phyloP scores from a whole-genome alignment of 2,797 vertebrate genomes.

The Heliangelus exortis region DNA sequence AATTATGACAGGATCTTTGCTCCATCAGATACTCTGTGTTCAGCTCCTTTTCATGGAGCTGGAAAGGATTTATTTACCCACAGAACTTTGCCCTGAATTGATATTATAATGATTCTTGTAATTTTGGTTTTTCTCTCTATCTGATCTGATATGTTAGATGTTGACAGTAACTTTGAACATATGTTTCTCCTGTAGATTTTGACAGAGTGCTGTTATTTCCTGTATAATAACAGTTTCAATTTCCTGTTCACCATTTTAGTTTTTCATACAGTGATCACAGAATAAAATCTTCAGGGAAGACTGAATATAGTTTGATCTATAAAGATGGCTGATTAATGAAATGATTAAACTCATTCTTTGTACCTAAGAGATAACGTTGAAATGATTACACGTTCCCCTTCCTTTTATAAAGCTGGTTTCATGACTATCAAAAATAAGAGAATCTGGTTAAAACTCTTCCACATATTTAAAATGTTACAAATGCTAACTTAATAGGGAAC shows the following conservation, averaged over 20 bases:
- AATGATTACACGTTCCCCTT: slow-evolving; percentile 44
- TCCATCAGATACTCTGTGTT: slow-evolving; percentile 54
- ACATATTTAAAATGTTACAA: neutral
- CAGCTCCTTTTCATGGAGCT: neutral
- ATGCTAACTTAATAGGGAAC: neutral
- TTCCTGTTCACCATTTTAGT: slow-evolving; percentile 92
- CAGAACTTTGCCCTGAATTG: slow-evolving; percentile 52
- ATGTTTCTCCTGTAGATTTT: slow-evolving; percentile 96
- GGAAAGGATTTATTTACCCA: slow-evolving; percentile 19
- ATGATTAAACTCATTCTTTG: slow-evolving; percentile 64
- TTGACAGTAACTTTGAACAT: slow-evolving; percentile 86
- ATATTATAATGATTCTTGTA: slow-evolving; percentile 61
- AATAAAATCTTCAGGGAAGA: slow-evolving; percentile 85
- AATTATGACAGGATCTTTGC: slow-evolving; percentile 50
- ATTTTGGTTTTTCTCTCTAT: slow-evolving; percentile 71
- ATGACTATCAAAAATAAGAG: neutral
- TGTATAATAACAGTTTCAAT: slow-evolving; percentile 98
- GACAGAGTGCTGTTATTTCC: slow-evolving; percentile 99
- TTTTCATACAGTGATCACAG: slow-evolving; percentile 85
- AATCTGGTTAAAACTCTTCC: neutral
- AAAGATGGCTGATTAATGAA: slow-evolving; percentile 75
- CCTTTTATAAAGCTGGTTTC: slow-evolving; percentile 44
- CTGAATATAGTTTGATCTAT: slow-evolving; percentile 70
- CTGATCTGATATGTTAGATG: slow-evolving; percentile 87
- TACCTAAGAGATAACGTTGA: slow-evolving; percentile 27